Percentiles rank a stretch among this genome's conserved stretches.
Evolutionary conservation across 1,140 invertebrate species (phyloP).

Genomic region (Heliconius hewitsoni): DNA sequence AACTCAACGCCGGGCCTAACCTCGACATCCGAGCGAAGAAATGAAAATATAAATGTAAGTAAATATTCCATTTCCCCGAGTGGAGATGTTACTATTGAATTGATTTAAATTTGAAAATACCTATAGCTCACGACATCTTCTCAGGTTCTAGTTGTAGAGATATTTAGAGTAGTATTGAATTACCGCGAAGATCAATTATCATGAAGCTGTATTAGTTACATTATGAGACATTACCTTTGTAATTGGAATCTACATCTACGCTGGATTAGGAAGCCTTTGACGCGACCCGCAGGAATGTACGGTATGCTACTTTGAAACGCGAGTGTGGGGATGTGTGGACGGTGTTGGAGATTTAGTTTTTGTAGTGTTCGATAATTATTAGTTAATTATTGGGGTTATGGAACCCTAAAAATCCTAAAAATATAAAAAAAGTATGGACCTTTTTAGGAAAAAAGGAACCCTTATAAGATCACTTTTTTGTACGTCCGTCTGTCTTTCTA

Average conservation of each 20-base stretch:
- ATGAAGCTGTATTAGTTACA: neutral
- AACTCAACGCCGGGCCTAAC: too few relatives aligned
- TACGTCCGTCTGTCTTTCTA: too few relatives aligned
- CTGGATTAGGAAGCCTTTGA: neutral
- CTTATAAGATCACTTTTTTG: too few relatives aligned
- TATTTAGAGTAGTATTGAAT: neutral
- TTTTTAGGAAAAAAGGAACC: too few relatives aligned
- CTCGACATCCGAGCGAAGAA: too few relatives aligned
- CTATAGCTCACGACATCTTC: neutral
- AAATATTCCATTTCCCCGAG: too few relatives aligned
- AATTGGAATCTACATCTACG: slow-evolving; percentile 11
- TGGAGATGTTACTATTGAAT: neutral
- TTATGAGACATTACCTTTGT: slow-evolving; percentile 8
- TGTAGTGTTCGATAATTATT: neutral
- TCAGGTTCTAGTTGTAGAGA: neutral
- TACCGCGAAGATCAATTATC: neutral
- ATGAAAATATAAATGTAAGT: too few relatives aligned
- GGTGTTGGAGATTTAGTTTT: neutral
- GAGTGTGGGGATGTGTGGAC: neutral
- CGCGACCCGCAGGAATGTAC: neutral
- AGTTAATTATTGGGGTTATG: neutral
- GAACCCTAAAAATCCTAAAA: too few relatives aligned
- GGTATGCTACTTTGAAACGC: slow-evolving; percentile 5
- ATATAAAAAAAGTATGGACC: too few relatives aligned
- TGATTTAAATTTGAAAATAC: neutral